Conservation (phyloP, 2,888 invertebrate species). For the Diadegma fenestrale region DNA sequence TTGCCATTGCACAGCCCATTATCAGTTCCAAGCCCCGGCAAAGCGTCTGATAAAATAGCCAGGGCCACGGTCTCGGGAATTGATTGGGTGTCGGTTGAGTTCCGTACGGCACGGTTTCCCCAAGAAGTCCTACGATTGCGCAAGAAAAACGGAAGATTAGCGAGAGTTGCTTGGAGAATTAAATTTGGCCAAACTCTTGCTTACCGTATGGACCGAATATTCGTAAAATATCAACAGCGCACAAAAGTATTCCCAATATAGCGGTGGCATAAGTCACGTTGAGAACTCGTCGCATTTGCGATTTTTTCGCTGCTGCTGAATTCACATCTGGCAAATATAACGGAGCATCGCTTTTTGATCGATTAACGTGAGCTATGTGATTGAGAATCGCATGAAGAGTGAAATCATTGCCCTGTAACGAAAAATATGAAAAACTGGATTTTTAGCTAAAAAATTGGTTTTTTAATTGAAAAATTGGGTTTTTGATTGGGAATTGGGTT, state of each 20-base stretch:
- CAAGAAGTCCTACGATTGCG: constrained; percentile 76
- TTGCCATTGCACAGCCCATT: constrained; percentile 86
- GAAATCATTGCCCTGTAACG: constrained; percentile 82
- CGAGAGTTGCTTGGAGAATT: no score
- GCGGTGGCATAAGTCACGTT: constrained; percentile 86
- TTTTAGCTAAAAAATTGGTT: no score
- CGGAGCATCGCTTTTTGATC: constrained; percentile 83
- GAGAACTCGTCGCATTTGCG: constrained; percentile 85
- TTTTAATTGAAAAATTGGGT: no score
- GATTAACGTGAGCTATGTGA: constrained; percentile 86
- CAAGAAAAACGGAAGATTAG: background rate
- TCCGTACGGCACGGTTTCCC: constrained; percentile 77
- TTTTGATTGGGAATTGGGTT: no score
- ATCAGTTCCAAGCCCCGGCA: constrained; percentile 85
- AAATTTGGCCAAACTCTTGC: background rate
- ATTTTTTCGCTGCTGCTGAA: constrained; percentile 80
- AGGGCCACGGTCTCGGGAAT: constrained; percentile 85
- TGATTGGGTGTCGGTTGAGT: constrained; percentile 72
- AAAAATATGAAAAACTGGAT: no score
- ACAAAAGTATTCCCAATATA: constrained; percentile 86
- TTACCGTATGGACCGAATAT: constrained; percentile 86
- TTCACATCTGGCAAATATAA: constrained; percentile 81
- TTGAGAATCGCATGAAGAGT: constrained; percentile 86
- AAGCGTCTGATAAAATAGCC: constrained; percentile 86
- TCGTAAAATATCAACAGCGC: constrained; percentile 85